Evolutionary conservation across 1,140 invertebrate genomes (phyloP), one percentile per base, ranked within the genome.

Genomic region (Octopus sinensis): DNA sequence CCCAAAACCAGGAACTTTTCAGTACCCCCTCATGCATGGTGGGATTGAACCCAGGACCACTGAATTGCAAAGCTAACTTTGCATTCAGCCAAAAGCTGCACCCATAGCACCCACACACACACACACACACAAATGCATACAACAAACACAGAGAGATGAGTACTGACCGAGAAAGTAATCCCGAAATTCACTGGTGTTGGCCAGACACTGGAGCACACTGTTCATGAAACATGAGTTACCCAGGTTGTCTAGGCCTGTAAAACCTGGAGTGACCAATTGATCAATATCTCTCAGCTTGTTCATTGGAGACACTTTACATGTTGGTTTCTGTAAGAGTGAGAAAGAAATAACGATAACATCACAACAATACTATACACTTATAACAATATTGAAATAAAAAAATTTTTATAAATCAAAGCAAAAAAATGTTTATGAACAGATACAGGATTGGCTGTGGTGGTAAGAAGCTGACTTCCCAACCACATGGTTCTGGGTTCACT

Each of bases 141-240:
- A 23, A 23, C 23, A 23, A 23, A 23, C 23, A 23, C 23, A 23
- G 23, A 23, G 23, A 23, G 23, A 23, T 23, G 78, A 30, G 13
- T 79, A 83, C 87, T 84, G 86, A 92, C 91, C 86, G 54, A 92
- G 85, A 84, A 92, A 92, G 83, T 90, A 92, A 81, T 90, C 88
- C 13, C 87, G 85, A 71, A 90, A 88, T 73, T 90, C 89, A 30
- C 85, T 83, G 7, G 88, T 90, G 82, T 91, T 90, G 30, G 91
- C 87, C n/a, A 92, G 84, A 82, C 89, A 91, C 85, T 92, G 92
- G 30, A 92, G 80, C 10, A 91, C 89, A 75, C 90, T 89, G 83
- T 91, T 91, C 89, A 91, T 90, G 83, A 91, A 91, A 82, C 91
- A 91, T 4, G 90, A 91, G 82, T 91, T 91, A 10, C 90, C 90